Evolutionary conservation across 2,888 invertebrate species (phyloP).

Genomic region (Entomobrya proxima): DNA sequence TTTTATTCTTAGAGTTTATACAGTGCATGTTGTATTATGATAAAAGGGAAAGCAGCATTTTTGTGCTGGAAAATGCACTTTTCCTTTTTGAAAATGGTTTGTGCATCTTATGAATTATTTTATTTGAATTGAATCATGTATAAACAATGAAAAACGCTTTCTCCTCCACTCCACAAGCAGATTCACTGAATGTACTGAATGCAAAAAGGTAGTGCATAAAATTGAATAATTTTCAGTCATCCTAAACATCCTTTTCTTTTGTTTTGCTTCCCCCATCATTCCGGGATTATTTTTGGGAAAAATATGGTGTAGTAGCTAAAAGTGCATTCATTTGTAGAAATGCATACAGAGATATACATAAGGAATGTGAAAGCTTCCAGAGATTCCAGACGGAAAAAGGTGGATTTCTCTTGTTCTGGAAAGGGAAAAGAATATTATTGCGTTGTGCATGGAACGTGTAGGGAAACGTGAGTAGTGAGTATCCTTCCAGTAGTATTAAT

Average conservation of each 20-base stretch:
- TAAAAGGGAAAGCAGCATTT: not conserved
- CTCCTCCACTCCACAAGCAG: not conserved
- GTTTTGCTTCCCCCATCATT: not conserved
- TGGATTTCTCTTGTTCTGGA: not conserved
- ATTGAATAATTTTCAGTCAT: not conserved
- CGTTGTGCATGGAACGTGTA: too few species aligned
- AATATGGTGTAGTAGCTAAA: too few species aligned
- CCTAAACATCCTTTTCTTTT: not conserved
- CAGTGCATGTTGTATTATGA: not conserved
- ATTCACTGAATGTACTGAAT: not conserved
- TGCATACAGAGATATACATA: too few species aligned
- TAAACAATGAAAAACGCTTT: conserved; percentile 37
- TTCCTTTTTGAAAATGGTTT: not conserved
- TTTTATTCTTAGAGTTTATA: not conserved
- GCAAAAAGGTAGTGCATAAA: not conserved
- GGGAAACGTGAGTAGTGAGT: too few species aligned
- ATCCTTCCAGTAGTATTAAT: not conserved
- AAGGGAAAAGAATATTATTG: too few species aligned
- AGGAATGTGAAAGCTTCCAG: not conserved
- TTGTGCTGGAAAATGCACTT: not conserved
- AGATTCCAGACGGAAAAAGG: not conserved
- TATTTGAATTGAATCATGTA: conserved; percentile 22
- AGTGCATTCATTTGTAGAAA: too few species aligned
- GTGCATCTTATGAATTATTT: conserved; percentile 48
- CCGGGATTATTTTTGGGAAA: too few species aligned